phyloP scores from a whole-genome alignment of 2,888 invertebrate species.

The Eupithecia insigniata region DNA sequence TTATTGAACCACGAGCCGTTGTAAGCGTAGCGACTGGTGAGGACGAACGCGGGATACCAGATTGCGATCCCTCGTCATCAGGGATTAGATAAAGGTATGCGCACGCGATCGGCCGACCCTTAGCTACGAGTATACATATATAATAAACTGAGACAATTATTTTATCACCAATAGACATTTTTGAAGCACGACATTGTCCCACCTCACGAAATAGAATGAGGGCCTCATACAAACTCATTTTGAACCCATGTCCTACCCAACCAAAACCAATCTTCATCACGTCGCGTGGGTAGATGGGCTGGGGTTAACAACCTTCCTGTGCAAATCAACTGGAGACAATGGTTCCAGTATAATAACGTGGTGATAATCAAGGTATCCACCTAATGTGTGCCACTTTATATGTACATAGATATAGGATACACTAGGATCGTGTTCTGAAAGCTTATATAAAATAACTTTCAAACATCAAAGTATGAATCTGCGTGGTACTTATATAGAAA shows the following conservation, averaged over 20 bases:
- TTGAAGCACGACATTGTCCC: too few species aligned
- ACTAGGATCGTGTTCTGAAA: not conserved
- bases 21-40: not conserved
- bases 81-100: not conserved
- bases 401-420: not conserved
- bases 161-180: constrained; percentile 27
- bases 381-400: not conserved
- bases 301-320: constrained; percentile 24
- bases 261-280: too few species aligned
- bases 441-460: not conserved
- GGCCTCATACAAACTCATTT: too few species aligned
- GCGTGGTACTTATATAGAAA: not conserved
- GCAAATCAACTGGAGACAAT: constrained; percentile 18
- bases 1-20: not conserved
- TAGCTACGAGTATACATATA: too few species aligned
- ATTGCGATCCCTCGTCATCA: not conserved
- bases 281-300: constrained; percentile 11
- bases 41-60: not conserved
- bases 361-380: not conserved
- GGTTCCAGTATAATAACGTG: constrained; percentile 12
- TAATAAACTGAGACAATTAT: constrained; percentile 23
- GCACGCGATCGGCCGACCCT: constrained; percentile 1
- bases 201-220: too few species aligned
- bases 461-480: not conserved
- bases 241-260: too few species aligned